phyloP scores from a whole-genome alignment of 2,797 vertebrate species.

The Sebastes diaconus region DNA sequence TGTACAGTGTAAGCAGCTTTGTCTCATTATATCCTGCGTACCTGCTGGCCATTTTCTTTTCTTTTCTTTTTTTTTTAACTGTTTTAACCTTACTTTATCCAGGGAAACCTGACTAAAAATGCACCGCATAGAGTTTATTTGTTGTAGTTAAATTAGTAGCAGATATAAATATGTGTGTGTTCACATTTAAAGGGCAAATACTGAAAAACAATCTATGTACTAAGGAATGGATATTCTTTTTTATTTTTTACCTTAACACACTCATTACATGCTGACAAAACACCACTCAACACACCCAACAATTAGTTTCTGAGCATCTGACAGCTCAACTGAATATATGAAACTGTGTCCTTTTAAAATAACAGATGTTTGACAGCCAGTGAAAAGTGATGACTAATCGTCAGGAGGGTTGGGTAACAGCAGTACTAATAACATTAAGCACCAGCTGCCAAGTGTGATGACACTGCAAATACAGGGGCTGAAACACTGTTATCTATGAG shows the following conservation, averaged over 20 bases:
- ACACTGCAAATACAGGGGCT: background rate
- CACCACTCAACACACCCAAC: background rate
- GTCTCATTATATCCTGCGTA: constrained; percentile 3
- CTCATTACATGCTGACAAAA: background rate
- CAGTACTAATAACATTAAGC: background rate
- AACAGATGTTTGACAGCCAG: background rate
- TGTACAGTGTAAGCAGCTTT: background rate
- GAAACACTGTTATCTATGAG: background rate
- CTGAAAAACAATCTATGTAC: background rate
- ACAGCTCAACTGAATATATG: background rate
- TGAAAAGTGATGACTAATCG: constrained; percentile 2
- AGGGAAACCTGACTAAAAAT: background rate
- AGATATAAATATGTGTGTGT: background rate
- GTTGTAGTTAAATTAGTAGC: background rate
- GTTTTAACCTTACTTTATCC: constrained; percentile 10
- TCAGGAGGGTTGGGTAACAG: background rate
- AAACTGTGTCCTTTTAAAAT: background rate
- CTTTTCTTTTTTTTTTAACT: background rate
- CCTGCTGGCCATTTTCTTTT: constrained; percentile 1
- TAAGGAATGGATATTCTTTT: background rate
- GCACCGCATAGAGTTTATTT: background rate
- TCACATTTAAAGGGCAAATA: background rate
- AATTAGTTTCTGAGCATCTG: background rate
- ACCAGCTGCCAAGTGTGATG: background rate
- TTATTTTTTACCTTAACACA: background rate